Percentiles rank a stretch among this genome's conserved stretches.
These are phyloP conservation scores for Urocyon cinereoargenteus DNA, from an alignment of 2,797 vertebrate species.

Conservation along the genomic window DNA sequence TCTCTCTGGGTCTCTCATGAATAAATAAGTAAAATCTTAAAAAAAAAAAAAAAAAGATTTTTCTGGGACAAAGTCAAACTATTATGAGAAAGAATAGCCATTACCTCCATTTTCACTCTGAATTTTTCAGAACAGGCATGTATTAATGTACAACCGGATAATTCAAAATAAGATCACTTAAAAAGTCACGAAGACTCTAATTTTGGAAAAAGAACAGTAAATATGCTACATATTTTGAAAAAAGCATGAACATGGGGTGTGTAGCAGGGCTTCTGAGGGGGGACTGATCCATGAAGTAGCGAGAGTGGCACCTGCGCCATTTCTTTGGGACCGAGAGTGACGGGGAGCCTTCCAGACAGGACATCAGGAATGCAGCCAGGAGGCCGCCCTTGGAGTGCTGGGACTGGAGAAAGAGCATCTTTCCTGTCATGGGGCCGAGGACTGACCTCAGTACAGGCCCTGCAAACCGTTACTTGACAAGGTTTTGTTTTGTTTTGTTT, in stretches of 20 bases:
- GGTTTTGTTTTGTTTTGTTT: neutral
- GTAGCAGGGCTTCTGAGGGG: neutral
- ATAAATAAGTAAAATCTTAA: too few relatives aligned
- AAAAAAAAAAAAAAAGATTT: neutral
- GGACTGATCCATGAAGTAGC: neutral
- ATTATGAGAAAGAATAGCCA: neutral
- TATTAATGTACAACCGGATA: neutral
- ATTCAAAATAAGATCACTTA: constrained; percentile 46
- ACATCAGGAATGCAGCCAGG: neutral
- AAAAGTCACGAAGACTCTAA: neutral
- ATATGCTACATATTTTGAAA: neutral
- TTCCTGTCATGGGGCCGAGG: neutral
- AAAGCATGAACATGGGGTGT: neutral
- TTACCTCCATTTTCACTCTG: neutral
- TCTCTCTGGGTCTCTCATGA: too few relatives aligned
- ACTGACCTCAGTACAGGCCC: neutral
- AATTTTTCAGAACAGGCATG: constrained; percentile 21
- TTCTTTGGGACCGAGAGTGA: accelerated
- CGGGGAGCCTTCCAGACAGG: neutral
- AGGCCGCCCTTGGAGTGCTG: neutral
- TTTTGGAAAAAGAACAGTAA: neutral
- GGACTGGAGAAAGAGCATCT: neutral
- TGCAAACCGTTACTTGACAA: neutral
- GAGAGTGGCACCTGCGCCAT: accelerated
- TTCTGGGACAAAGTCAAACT: neutral